Percentiles rank a stretch among this genome's conserved stretches.
Evolutionary conservation across 2,113 vertebrate species (phyloP).

Genomic region (Catagonus wagneri): DNA sequence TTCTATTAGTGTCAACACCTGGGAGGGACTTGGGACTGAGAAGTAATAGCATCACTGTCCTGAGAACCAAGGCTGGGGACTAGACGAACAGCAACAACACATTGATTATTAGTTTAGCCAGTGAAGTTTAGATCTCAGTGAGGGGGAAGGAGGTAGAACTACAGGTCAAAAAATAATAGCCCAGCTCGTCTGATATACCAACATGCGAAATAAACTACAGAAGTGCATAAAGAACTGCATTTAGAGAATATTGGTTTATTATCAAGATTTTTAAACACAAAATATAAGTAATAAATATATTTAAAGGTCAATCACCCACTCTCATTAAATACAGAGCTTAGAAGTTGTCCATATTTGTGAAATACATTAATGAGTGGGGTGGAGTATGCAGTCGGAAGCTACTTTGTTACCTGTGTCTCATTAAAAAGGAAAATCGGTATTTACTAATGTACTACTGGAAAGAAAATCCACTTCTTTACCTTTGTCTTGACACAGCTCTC

Average conservation of each 20-base stretch:
- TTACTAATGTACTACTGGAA: neutral
- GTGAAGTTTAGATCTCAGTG: neutral
- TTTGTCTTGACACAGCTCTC: neutral
- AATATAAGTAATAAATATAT: neutral
- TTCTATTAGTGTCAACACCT: neutral
- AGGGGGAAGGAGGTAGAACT: neutral
- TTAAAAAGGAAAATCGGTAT: slow-evolving; percentile 11
- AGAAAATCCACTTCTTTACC: slow-evolving; percentile 2
- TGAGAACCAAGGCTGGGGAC: neutral
- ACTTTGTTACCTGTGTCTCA: neutral
- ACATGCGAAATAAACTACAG: neutral
- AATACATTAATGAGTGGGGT: neutral
- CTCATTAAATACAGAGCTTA: neutral
- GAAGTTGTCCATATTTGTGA: neutral
- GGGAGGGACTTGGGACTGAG: neutral
- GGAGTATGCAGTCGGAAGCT: neutral
- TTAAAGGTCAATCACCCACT: neutral
- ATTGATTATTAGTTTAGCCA: no score
- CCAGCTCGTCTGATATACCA: neutral
- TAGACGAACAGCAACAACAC: neutral
- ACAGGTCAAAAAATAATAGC: neutral
- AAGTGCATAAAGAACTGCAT: neutral
- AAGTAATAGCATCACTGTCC: neutral
- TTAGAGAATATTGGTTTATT: neutral
- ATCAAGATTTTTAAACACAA: neutral